Evolutionary conservation across 2,888 invertebrate genomes (phyloP), one percentile per base, ranked within the genome.

Genomic region (Eupsilia transversa): DNA sequence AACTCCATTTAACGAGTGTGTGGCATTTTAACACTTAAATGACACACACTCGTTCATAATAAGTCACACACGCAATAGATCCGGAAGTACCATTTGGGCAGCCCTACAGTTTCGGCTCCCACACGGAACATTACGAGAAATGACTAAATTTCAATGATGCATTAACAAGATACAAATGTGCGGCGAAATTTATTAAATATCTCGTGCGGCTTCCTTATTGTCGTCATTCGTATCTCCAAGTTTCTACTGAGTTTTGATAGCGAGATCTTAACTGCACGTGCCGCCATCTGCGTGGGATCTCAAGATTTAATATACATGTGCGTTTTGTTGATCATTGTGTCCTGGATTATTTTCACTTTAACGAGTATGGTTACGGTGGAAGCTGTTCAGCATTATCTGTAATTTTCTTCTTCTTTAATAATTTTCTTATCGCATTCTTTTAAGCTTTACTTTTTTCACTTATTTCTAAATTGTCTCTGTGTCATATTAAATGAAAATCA

Each of bases 111-210:
- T 23, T 27, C 59, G 20, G 10, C 49, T 66, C 33, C 41, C 52
- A 65, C 60, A 63, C 59, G 67, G 72, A 77, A 80, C 72, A 78
- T 86, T 79, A 86, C 84, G 74, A 88, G 85, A 79, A 87, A 86
- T 82, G 75, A 71, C 84, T 76, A 87, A 86, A 88, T 88, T 87
- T 87, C 88, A 89, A 88, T 87, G 88, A 88, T 87, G 85, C 87
- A 87, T 89, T 89, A 84, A 88, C 86, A 83, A 82, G 84, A 80
- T 78, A 87, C 82, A 85, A 82, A 74, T 83, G 69, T 78, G 74
- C 70, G 74, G 76, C 63, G 30, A 64, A 83, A 85, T 83, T 77
- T 86, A 86, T 86, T 78, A 79, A 80, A 83, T 86, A 79, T 75
- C 74, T 71, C 59, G 66, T 75, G 84, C 60, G 86, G 83, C 59